Base-by-base conservation (phyloP, 2,797 vertebrate genomes). In the Hafferia zeledoni region DNA sequence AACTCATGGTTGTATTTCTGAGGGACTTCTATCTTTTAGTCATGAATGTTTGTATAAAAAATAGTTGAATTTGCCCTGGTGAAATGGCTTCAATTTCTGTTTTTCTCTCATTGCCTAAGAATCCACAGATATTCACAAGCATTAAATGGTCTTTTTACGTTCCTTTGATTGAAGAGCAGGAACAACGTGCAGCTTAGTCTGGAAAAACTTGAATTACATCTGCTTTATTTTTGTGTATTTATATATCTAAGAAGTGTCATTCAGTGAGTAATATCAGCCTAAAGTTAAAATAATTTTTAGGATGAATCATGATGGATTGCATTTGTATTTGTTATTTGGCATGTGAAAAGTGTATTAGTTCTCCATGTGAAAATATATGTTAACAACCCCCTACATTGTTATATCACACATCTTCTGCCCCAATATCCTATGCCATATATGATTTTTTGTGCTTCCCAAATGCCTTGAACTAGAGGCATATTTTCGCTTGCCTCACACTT, bases 281-380 rank as follows among this genome's bases (percentile, higher is more conserved):
- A 61, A 68, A 2, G 1, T 83, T 89, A 70, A 92, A 89, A 83
- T 70, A 44, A 15, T 60, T 77, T 87, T 87, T 46, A 46, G 47
- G 52, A 72, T 96, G 56, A 93, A 70, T 96, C 91, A 92, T 64
- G 80, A 83, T 56, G 11, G 37, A 61, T 84, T 65, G 61, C 24
- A 83, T 94, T 88, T 83, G 9, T 63, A 25, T 94, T 89, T 90
- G 37, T 70, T 52, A 50, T 43, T 88, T 77, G 67, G 27, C 18
- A 31, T 52, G 55, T 9, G 5, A 61, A 57, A 87, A 59, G 14
- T 44, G 1, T 72, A 55, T 61, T 72, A 39, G 39, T 50, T 81
- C 57, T 86, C 25, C 37, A 30, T 1, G 0, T 72, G n/a, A 82
- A 94, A 89, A 76, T 27, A 60, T 11, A 9, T 47, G 20, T 70